Evolutionary conservation across 2,888 invertebrate genomes (phyloP), one percentile per base, ranked within the genome.

Genomic region (Furcula furcula): DNA sequence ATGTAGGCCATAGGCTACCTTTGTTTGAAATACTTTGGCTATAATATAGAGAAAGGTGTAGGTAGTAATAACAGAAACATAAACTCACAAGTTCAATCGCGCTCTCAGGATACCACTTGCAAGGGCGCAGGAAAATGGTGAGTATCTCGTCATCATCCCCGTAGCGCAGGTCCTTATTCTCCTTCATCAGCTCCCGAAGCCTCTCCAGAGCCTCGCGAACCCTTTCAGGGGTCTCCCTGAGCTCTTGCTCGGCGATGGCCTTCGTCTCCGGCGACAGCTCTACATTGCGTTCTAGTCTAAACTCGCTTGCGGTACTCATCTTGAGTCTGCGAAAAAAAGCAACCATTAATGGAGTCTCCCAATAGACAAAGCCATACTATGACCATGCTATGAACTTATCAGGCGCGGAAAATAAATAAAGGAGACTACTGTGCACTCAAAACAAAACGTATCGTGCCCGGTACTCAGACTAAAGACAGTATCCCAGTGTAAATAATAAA

Each of bases 61-160:
- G n/a, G n/a, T n/a, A n/a, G n/a, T n/a, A n/a, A n/a, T n/a, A n/a
- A n/a, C n/a, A n/a, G 2, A 21, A 10, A 10, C 33, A 34, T 31
- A 29, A 23, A 87, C 92, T 92, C 71, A 94, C 95, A 89, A 96
- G 82, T 64, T 92, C 93, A 36, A 93, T 82, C 0, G 96, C 96
- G 77, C 95, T 95, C 58, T 95, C 90, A 0, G 95, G 93, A 57
- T 96, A 95, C 85, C 91, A 96, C 74, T 96, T 96, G 80, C 94
- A 94, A 14, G 95, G 94, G 38, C 96, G 91, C 36, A 96, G 83
- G 67, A 95, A 95, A 44, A 94, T 93, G n/a, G 92, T 86, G 6
- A 96, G 89, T 25, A 94, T 91, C 18, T 94, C 94, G 53, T 96
- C 95, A 52, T 94, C 94, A 23, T 94, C 94, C 38, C 90, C 91